These are phyloP conservation scores for Calidris pugnax DNA, from an alignment of 2,113 vertebrate species.

Conservation along the genomic window DNA sequence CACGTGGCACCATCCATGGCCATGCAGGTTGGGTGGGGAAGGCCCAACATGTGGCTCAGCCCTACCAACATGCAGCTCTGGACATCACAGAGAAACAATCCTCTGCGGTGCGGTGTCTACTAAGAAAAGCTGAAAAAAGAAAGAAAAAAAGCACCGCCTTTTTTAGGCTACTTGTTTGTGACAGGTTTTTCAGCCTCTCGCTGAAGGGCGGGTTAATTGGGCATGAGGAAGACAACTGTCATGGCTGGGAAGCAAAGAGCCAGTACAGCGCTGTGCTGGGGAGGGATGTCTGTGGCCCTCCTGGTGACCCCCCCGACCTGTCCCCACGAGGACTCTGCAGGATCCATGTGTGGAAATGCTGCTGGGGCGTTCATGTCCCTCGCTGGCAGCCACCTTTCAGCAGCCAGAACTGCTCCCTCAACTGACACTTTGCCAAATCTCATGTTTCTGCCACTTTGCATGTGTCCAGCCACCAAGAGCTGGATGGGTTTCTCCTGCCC, in stretches of 20 bases:
- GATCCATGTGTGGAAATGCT: not conserved
- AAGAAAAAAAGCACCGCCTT: rapidly evolving
- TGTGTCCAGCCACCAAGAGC: not conserved
- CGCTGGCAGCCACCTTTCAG: not conserved
- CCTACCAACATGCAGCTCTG: rapidly evolving
- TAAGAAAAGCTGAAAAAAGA: not conserved
- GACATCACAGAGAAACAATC: rapidly evolving
- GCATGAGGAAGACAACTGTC: constrained; percentile 3
- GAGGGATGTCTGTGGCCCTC: not conserved
- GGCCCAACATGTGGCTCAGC: rapidly evolving
- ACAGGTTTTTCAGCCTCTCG: not conserved
- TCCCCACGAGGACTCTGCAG: not conserved
- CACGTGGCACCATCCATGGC: rapidly evolving
- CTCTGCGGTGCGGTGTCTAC: rapidly evolving
- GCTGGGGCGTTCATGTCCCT: not conserved
- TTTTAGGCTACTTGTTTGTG: not conserved
- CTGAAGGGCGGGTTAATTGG: not conserved
- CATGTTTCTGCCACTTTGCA: not conserved
- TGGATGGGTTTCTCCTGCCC: not conserved
- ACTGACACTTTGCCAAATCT: not conserved
- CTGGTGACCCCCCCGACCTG: not conserved
- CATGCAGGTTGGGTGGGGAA: not conserved
- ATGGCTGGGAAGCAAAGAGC: not conserved
- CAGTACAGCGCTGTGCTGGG: not conserved
- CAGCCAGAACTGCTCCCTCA: not conserved